phyloP scores from a whole-genome alignment of 1,140 invertebrate genomes.

The Rhagoletis zephyria region DNA sequence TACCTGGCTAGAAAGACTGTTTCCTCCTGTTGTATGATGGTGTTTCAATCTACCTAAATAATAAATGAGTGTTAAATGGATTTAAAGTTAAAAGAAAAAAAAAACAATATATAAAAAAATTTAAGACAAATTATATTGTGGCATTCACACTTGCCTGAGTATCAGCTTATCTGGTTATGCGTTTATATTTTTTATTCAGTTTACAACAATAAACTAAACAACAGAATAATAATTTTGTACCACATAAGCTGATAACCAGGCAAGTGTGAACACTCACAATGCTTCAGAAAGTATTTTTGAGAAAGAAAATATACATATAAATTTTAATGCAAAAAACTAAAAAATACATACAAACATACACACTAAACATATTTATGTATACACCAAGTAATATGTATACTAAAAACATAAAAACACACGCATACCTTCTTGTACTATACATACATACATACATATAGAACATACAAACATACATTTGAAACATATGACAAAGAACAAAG shows the following conservation, averaged over 20 bases:
- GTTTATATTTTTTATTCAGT: no score
- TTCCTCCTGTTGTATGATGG: slow-evolving; percentile 73
- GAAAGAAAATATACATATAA: slow-evolving; percentile 16
- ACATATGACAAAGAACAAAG: slow-evolving; percentile 49
- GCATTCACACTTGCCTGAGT: no score
- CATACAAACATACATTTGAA: slow-evolving; percentile 21
- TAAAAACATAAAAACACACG: neutral
- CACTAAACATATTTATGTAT: neutral
- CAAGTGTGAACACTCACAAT: neutral
- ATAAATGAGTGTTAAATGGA: slow-evolving; percentile 55
- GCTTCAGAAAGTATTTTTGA: slow-evolving; percentile 38
- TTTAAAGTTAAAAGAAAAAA: slow-evolving; percentile 53
- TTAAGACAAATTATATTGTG: no score
- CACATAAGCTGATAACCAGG: no score
- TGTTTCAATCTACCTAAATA: slow-evolving; percentile 71
- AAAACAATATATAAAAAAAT: neutral
- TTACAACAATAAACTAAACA: no score
- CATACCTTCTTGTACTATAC: neutral
- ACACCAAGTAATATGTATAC: neutral
- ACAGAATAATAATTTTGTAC: no score
- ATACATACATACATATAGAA: neutral
- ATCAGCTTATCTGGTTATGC: no score
- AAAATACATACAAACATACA: slow-evolving; percentile 5
- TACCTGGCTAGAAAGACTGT: slow-evolving; percentile 74
- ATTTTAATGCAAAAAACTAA: slow-evolving; percentile 6